Percentiles rank a stretch among this genome's conserved stretches.
Evolutionary conservation across 1,140 invertebrate genomes (phyloP).

Genomic region (Dermatophagoides farinae): DNA sequence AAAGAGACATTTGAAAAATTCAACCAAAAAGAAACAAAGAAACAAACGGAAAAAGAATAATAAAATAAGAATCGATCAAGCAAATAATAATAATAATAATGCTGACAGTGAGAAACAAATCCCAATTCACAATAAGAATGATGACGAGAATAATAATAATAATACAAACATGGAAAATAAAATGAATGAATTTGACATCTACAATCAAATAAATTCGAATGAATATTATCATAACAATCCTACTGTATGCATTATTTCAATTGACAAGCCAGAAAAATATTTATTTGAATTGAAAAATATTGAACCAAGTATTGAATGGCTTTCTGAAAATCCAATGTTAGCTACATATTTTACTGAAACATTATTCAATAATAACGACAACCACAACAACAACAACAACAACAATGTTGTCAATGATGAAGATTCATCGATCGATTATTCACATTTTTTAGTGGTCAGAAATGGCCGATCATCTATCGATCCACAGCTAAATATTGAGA

Average conservation of each 20-base stretch:
- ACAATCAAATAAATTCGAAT: not conserved
- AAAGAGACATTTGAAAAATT: not conserved
- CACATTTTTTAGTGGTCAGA: slow-evolving; percentile 2
- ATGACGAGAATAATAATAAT: not conserved
- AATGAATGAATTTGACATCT: not conserved
- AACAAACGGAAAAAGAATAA: not conserved
- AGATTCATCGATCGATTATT: not conserved
- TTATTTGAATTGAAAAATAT: not conserved
- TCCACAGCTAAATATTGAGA: slow-evolving; percentile 4
- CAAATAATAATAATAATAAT: not conserved
- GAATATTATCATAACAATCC: not conserved
- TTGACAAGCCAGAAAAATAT: not conserved
- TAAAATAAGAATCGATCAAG: not conserved
- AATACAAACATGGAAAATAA: no score
- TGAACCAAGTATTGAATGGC: slow-evolving; percentile 1
- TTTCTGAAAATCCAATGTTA: no score
- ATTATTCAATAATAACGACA: no score
- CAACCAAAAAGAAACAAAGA: not conserved
- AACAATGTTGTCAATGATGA: no score
- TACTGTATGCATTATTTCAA: not conserved
- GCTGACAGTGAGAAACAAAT: not conserved
- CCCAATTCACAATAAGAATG: not conserved
- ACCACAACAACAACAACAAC: no score
- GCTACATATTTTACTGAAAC: no score
- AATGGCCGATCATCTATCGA: slow-evolving; percentile 4